These are phyloP conservation scores for Euproctis similis DNA, from an alignment of 2,888 invertebrate species.

Conservation along the genomic window DNA sequence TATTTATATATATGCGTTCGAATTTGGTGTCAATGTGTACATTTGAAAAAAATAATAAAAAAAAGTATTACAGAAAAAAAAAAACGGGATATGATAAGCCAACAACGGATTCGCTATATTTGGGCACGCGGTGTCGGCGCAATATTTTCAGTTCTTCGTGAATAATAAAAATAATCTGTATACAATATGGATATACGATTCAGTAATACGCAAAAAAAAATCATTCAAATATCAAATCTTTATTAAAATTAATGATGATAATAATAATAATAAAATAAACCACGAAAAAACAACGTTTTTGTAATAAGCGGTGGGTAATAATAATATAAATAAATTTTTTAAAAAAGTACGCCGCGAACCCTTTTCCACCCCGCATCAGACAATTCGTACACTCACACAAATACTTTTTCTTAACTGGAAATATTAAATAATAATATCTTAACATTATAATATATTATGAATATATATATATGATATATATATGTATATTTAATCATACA, in stretches of 20 bases:
- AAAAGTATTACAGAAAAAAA: conserved; percentile 71
- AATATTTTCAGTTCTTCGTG: conserved; percentile 76
- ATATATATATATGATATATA: conserved; percentile 75
- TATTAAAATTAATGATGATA: conserved; percentile 75
- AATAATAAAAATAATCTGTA: conserved; percentile 80
- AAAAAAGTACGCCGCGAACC: no score
- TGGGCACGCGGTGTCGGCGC: conserved; percentile 61
- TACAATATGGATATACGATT: conserved; percentile 76
- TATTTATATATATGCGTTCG: conserved; percentile 76
- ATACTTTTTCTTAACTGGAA: conserved; percentile 78
- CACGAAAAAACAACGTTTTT: no score
- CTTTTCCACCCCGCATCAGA: no score
- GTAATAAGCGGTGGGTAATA: no score
- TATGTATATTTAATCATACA: no score
- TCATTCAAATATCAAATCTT: conserved; percentile 76
- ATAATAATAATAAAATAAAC: no score
- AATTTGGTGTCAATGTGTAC: conserved; percentile 77
- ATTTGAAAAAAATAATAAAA: no score
- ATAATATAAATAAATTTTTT: no score
- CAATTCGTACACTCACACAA: conserved; percentile 77
- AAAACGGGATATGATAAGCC: conserved; percentile 73
- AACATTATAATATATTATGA: conserved; percentile 76
- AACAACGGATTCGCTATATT: conserved; percentile 58
- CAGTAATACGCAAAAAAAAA: conserved; percentile 73
- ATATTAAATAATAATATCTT: no score